These are phyloP conservation scores for Adoxophyes honmai DNA, from an alignment of 1,140 invertebrate species.

Conservation along the genomic window DNA sequence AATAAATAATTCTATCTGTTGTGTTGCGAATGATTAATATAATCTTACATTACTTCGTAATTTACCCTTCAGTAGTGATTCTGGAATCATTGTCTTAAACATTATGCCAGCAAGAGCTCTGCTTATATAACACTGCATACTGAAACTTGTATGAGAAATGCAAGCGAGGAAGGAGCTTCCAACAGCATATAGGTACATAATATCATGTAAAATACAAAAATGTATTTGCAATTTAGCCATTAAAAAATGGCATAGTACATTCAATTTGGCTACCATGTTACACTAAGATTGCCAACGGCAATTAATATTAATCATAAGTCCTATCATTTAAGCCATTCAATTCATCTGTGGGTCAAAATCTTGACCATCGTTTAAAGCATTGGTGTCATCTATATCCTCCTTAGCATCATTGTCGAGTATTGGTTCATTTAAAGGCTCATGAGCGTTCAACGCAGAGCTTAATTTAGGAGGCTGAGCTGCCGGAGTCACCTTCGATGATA, in stretches of 20 bases:
- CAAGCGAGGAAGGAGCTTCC: no score
- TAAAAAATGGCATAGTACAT: neutral
- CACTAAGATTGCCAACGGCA: neutral
- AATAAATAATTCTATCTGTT: no score
- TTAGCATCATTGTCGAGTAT: conserved; percentile 66
- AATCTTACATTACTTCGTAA: no score
- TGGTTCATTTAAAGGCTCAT: conserved; percentile 59
- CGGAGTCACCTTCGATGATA: conserved; percentile 53
- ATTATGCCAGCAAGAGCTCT: no score
- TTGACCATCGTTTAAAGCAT: conserved; percentile 58
- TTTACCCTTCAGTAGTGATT: no score
- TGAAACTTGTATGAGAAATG: no score
- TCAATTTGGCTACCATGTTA: neutral
- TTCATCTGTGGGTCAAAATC: conserved; percentile 56
- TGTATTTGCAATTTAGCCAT: neutral
- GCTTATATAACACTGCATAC: no score
- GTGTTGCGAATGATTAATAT: no score
- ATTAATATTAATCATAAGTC: neutral
- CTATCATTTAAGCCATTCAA: conserved; percentile 1
- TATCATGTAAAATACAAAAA: neutral
- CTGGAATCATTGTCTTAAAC: no score
- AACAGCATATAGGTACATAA: no score
- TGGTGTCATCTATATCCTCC: conserved; percentile 64
- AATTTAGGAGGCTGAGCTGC: conserved; percentile 59
- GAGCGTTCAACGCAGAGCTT: conserved; percentile 52